phyloP scores from a whole-genome alignment of 2,888 invertebrate species.

The Tenthredo livida region DNA sequence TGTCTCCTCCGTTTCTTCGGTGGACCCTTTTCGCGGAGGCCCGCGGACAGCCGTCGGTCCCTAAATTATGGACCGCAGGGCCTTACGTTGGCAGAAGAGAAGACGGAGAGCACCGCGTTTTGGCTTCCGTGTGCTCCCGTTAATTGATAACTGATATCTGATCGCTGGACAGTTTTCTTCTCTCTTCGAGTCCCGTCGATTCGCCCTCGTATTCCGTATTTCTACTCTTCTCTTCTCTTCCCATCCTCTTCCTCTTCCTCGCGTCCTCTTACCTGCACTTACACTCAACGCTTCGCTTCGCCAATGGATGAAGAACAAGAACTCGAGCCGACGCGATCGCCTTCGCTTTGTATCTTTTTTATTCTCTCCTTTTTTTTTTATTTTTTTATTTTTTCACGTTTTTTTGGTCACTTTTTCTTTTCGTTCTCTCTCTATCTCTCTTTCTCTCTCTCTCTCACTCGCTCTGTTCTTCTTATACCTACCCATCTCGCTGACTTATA shows the following conservation, averaged over 20 bases:
- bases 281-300: neutral
- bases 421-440: slow-evolving; percentile 52
- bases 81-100: slow-evolving; percentile 61
- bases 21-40: slow-evolving; percentile 57
- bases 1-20: slow-evolving; percentile 53
- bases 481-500: slow-evolving; percentile 71
- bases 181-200: slow-evolving; percentile 36
- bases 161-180: slow-evolving; percentile 62
- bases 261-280: slow-evolving; percentile 44
- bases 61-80: slow-evolving; percentile 71
- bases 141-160: slow-evolving; percentile 76
- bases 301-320: slow-evolving; percentile 48
- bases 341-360: slow-evolving; percentile 49
- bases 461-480: slow-evolving; percentile 64
- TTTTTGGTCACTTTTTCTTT: slow-evolving; percentile 41
- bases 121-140: slow-evolving; percentile 70
- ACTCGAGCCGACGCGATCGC: slow-evolving; percentile 51
- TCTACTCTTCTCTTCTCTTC: slow-evolving; percentile 25
- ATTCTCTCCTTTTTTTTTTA: slow-evolving; percentile 37
- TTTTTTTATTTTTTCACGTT: slow-evolving; percentile 13
- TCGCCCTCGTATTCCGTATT: neutral
- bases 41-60: slow-evolving; percentile 70
- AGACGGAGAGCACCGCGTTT: slow-evolving; percentile 68
- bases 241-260: slow-evolving; percentile 48
- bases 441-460: slow-evolving; percentile 23